phyloP scores from a whole-genome alignment of 2,888 invertebrate genomes.

The Biston betularia region DNA sequence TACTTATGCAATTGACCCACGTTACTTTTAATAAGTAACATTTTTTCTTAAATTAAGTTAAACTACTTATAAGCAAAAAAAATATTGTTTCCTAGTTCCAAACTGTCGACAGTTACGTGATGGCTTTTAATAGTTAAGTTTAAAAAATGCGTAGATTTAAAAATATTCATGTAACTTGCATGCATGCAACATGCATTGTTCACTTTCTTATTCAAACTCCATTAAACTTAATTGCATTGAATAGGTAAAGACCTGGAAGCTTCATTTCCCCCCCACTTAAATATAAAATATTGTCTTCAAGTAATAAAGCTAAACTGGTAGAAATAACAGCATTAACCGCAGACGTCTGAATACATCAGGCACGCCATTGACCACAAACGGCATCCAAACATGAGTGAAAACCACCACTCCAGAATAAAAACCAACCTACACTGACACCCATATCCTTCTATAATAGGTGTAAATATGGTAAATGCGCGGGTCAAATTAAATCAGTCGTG shows the following conservation, averaged over 20 bases:
- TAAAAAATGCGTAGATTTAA: too few relatives aligned
- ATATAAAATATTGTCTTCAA: constrained; percentile 39
- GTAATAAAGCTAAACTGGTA: constrained; percentile 50
- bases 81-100: too few relatives aligned
- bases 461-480: constrained; percentile 57
- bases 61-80: too few relatives aligned
- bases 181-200: neutral
- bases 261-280: constrained; percentile 10
- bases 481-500: constrained; percentile 75
- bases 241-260: neutral
- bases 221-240: neutral
- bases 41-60: too few relatives aligned
- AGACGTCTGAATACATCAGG: constrained; percentile 55
- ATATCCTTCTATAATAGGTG: constrained; percentile 58
- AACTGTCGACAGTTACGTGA: too few relatives aligned
- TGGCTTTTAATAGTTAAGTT: too few relatives aligned
- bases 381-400: constrained; percentile 65
- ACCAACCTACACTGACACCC: constrained; percentile 72
- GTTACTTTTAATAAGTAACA: too few relatives aligned
- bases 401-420: constrained; percentile 62
- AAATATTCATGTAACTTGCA: too few relatives aligned
- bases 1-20: too few relatives aligned
- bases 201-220: neutral
- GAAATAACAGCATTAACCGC: constrained; percentile 62
- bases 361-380: constrained; percentile 59